A percentile compares a stretch with the other conserved stretches of the same genome.
phyloP scores from a whole-genome alignment of 2,797 vertebrate species.

The Tachyglossus aculeatus region DNA sequence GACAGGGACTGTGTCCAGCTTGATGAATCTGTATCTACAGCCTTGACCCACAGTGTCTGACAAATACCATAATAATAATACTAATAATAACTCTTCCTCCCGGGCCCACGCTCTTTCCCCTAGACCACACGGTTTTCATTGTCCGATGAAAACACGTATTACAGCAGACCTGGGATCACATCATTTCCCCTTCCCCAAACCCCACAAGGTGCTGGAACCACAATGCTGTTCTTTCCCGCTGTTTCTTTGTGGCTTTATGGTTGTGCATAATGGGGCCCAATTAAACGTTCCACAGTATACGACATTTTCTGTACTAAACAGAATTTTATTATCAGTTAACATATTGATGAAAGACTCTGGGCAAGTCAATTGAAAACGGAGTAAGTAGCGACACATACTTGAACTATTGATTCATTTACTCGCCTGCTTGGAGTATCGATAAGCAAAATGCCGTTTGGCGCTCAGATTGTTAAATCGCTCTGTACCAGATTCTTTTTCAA shows the following conservation, averaged over 20 bases:
- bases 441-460: background rate
- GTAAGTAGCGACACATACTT: conserved; percentile 34
- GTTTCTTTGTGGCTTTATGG: conserved; percentile 19
- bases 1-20: too few relatives aligned
- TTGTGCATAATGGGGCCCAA: background rate
- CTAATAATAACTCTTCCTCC: too few relatives aligned
- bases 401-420: conserved; percentile 9
- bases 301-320: conserved; percentile 40
- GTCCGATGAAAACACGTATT: too few relatives aligned
- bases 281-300: conserved; percentile 8
- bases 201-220: conserved; percentile 22
- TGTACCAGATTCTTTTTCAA: conserved; percentile 36
- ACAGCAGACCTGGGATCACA: too few relatives aligned
- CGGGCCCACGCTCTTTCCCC: too few relatives aligned
- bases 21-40: too few relatives aligned
- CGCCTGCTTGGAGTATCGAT: background rate
- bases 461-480: conserved; percentile 30
- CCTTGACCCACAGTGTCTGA: too few relatives aligned
- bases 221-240: too few relatives aligned
- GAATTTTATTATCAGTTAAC: conserved; percentile 41
- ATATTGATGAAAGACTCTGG: conserved; percentile 1
- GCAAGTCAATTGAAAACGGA: conserved; percentile 20
- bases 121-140: too few relatives aligned
- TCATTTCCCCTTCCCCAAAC: conserved; percentile 21
- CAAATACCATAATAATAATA: too few relatives aligned